phyloP scores from a whole-genome alignment of 2,888 invertebrate species.

The Idaea biselata region DNA sequence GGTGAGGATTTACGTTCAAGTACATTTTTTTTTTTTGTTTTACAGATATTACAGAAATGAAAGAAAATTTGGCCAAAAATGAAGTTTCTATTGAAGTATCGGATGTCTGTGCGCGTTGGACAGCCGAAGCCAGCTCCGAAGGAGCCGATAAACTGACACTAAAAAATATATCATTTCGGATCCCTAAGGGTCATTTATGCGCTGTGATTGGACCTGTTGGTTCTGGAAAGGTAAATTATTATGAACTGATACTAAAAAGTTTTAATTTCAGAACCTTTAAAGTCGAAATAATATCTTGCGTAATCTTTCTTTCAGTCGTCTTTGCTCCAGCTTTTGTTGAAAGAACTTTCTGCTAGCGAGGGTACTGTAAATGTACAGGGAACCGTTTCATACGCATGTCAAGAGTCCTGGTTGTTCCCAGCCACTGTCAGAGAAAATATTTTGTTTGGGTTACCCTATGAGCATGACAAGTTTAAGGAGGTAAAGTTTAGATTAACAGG shows the following conservation, averaged over 20 bases:
- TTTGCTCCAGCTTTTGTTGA: slow-evolving; percentile 84
- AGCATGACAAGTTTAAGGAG: slow-evolving; percentile 83
- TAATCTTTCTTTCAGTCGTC: slow-evolving; percentile 71
- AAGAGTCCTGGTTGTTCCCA: slow-evolving; percentile 92
- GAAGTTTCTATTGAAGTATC: slow-evolving; percentile 47
- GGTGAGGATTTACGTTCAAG: slow-evolving; percentile 32
- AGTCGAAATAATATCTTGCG: background rate
- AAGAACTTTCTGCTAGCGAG: slow-evolving; percentile 82
- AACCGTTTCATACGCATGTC: slow-evolving; percentile 86
- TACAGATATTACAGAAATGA: slow-evolving; percentile 17
- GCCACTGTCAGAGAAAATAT: slow-evolving; percentile 91
- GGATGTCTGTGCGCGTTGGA: slow-evolving; percentile 64
- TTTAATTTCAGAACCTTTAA: background rate
- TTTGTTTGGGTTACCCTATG: slow-evolving; percentile 86
- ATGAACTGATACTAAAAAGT: background rate
- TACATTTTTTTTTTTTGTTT: no score
- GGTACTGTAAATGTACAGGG: slow-evolving; percentile 84
- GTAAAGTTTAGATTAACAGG: slow-evolving; percentile 34
- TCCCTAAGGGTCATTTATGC: slow-evolving; percentile 83
- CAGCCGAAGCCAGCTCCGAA: slow-evolving; percentile 33
- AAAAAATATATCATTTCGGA: slow-evolving; percentile 77
- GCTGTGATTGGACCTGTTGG: slow-evolving; percentile 94
- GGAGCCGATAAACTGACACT: slow-evolving; percentile 67
- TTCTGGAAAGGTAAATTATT: slow-evolving; percentile 83
- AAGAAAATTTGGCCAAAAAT: slow-evolving; percentile 41